A percentile compares a stretch with the other conserved stretches of the same genome.
Evolutionary conservation across 2,797 vertebrate genomes (phyloP).

Genomic region (Tachyglossus aculeatus): DNA sequence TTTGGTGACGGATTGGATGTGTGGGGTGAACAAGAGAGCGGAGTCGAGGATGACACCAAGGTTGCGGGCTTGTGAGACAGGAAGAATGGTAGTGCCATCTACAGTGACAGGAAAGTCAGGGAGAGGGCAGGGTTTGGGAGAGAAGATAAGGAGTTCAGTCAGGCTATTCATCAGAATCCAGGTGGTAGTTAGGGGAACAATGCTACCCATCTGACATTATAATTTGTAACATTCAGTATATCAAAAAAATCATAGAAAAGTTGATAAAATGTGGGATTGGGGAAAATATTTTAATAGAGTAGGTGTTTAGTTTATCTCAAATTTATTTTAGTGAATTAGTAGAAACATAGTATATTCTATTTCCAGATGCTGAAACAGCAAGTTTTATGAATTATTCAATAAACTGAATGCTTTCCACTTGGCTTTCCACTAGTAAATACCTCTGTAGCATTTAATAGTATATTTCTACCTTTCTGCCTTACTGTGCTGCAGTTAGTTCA

Average conservation of each 20-base stretch:
- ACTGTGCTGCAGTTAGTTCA: not conserved
- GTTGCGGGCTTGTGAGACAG: no score
- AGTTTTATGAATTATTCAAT: constrained; percentile 47
- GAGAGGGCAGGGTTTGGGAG: no score
- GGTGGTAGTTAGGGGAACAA: constrained; percentile 23
- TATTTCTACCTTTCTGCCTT: not conserved
- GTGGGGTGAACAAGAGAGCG: no score
- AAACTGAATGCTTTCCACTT: constrained; percentile 42
- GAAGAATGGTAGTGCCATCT: no score
- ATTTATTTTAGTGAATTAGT: not conserved
- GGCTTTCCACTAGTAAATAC: constrained; percentile 61
- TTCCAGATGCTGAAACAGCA: constrained; percentile 47
- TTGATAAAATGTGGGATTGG: not conserved
- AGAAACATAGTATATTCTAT: constrained; percentile 19
- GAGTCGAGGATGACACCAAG: no score
- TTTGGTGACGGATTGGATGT: no score
- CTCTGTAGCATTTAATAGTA: constrained; percentile 22
- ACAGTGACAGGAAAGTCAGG: no score
- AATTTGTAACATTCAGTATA: constrained; percentile 7
- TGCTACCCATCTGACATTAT: constrained; percentile 43
- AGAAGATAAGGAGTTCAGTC: no score
- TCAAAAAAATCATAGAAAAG: not conserved
- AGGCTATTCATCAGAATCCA: constrained; percentile 54
- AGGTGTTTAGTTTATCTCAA: not conserved
- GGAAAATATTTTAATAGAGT: not conserved